Conservation (phyloP, 2,797 vertebrate species). For the Lagodon rhomboides region DNA sequence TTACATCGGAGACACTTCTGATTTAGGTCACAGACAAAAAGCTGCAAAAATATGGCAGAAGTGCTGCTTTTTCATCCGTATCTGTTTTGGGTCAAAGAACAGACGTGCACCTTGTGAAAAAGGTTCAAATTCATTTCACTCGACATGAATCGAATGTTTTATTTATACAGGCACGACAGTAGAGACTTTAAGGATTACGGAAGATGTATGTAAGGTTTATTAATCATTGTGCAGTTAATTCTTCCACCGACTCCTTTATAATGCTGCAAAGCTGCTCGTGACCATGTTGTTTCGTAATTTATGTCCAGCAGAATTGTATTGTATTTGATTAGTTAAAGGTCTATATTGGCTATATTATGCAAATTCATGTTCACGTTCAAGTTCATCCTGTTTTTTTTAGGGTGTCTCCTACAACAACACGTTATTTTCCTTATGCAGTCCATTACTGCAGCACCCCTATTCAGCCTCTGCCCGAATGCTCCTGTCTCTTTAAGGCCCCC, state of each 20-base stretch:
- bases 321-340: neutral
- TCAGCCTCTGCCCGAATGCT: no score
- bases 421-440: no score
- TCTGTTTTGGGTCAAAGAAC: constrained; percentile 35
- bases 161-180: constrained; percentile 1
- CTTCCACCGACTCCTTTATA: neutral
- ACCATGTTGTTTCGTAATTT: neutral
- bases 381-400: no score
- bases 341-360: no score
- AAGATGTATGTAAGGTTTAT: neutral
- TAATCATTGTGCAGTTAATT: neutral
- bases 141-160: constrained; percentile 11
- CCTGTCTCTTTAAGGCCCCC: no score
- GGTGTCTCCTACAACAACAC: no score
- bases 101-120: neutral
- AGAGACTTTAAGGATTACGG: neutral
- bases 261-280: neutral
- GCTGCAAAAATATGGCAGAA: constrained; percentile 22
- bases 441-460: no score
- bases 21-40: constrained; percentile 53
- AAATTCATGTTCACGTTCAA: no score
- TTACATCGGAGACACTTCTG: constrained; percentile 24
- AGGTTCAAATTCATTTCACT: constrained; percentile 6
- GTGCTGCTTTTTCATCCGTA: constrained; percentile 12
- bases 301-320: neutral